These are phyloP conservation scores for Etia nguti DNA, from an alignment of 2,113 vertebrate species.

Conservation along the genomic window DNA sequence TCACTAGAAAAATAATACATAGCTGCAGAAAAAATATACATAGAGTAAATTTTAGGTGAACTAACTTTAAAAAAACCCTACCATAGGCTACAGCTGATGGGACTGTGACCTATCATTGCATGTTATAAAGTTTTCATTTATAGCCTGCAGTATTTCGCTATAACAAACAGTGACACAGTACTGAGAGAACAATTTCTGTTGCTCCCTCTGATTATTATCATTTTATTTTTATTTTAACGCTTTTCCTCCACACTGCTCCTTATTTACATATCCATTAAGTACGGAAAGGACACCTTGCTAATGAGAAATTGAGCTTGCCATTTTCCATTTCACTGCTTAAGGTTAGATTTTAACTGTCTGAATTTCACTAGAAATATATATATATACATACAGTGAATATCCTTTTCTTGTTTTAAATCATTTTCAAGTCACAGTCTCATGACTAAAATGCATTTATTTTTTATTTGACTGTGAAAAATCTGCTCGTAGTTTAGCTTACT, in stretches of 20 bases:
- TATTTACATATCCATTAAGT: slow-evolving; percentile 41
- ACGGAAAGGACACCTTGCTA: slow-evolving; percentile 24
- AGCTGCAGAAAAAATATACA: not conserved
- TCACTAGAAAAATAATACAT: not conserved
- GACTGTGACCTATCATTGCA: not conserved
- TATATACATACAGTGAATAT: not conserved
- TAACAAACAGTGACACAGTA: slow-evolving; percentile 36
- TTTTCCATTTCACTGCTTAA: slow-evolving; percentile 42
- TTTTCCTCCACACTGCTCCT: not conserved
- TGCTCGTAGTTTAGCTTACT: not conserved
- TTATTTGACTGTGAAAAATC: not conserved
- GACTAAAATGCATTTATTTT: not conserved
- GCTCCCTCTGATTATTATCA: slow-evolving; percentile 4
- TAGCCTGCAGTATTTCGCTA: not conserved
- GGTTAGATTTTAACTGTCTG: slow-evolving; percentile 30
- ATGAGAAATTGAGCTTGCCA: slow-evolving; percentile 46
- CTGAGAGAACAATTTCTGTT: slow-evolving; percentile 15
- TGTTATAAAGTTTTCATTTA: not conserved
- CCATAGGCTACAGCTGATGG: slow-evolving; percentile 16
- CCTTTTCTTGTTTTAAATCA: not conserved
- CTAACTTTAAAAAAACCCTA: not conserved
- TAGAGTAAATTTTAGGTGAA: not conserved
- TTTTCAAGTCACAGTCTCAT: not conserved
- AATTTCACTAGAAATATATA: not conserved
- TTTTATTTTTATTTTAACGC: slow-evolving; percentile 7